A percentile compares a stretch with the other conserved stretches of the same genome.
Conservation (phyloP, 1,140 invertebrate genomes). For the Drosophila kohkoa region DNA sequence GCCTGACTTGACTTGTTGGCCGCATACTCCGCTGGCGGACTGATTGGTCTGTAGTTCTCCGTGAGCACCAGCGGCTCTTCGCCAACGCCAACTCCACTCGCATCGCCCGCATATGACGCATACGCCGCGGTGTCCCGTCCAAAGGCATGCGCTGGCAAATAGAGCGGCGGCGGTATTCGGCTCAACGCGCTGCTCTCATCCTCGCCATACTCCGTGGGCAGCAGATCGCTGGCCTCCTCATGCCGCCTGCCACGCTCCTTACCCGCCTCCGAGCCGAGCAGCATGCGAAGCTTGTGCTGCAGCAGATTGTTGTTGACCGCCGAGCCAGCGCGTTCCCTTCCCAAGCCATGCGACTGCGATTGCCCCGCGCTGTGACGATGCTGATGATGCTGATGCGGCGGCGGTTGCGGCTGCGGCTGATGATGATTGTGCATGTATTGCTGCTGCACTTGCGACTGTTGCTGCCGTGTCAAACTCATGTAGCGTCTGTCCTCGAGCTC, state of each 20-base stretch:
- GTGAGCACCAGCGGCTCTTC: constrained; percentile 82
- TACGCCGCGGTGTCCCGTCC: constrained; percentile 60
- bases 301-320: constrained; percentile 87
- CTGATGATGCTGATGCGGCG: constrained; percentile 80
- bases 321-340: constrained; percentile 43
- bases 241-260: constrained; percentile 62
- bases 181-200: constrained; percentile 66
- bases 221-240: constrained; percentile 53
- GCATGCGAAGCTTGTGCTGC: constrained; percentile 91
- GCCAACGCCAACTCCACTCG: constrained; percentile 22
- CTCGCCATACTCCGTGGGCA: constrained; percentile 63
- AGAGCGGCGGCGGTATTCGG: constrained; percentile 78
- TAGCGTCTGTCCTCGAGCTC: constrained; percentile 71
- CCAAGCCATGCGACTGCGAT: constrained; percentile 17
- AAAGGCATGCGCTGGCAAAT: constrained; percentile 69
- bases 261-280: constrained; percentile 88
- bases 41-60: constrained; percentile 87
- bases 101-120: constrained; percentile 34
- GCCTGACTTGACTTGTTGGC: constrained; percentile 84
- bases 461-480: constrained; percentile 76
- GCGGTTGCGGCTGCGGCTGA: constrained; percentile 56
- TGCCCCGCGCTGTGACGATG: constrained; percentile 64
- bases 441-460: constrained; percentile 71
- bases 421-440: constrained; percentile 84
- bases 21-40: constrained; percentile 88